Evolutionary conservation across 2,888 invertebrate species (phyloP).

Genomic region (Eubasilissa splendida): DNA sequence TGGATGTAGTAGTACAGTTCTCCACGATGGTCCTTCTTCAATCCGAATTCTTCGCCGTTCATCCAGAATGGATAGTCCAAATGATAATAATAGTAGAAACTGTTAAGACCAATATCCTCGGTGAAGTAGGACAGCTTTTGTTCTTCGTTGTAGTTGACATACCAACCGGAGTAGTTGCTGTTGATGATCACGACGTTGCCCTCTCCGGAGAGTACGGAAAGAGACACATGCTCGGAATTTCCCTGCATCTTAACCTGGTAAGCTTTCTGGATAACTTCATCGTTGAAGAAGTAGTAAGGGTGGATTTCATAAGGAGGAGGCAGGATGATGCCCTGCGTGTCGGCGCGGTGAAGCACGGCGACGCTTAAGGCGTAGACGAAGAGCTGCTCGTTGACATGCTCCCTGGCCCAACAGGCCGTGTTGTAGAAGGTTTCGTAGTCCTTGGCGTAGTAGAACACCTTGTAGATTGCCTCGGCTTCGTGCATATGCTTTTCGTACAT

Average conservation of each 20-base stretch:
- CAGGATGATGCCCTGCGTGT: conserved; percentile 76
- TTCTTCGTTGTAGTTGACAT: conserved; percentile 71
- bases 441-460: conserved; percentile 79
- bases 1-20: conserved; percentile 78
- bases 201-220: conserved; percentile 64
- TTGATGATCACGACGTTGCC: conserved; percentile 73
- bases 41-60: conserved; percentile 69
- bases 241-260: conserved; percentile 73
- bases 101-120: conserved; percentile 80
- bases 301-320: conserved; percentile 83
- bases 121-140: conserved; percentile 79
- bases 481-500: conserved; percentile 73
- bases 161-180: conserved; percentile 76
- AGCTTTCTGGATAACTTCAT: conserved; percentile 78
- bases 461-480: conserved; percentile 77
- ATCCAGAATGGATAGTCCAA: conserved; percentile 79
- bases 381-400: conserved; percentile 79
- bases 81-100: conserved; percentile 76
- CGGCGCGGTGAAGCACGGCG: conserved; percentile 76
- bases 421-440: conserved; percentile 80
- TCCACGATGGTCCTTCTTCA: conserved; percentile 75
- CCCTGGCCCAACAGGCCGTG: conserved; percentile 79
- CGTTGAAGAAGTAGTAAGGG: conserved; percentile 81
- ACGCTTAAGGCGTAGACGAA: conserved; percentile 78
- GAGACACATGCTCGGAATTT: conserved; percentile 63